Evolutionary conservation across 2,888 invertebrate species (phyloP).

Genomic region (Cosmopolites sordidus): DNA sequence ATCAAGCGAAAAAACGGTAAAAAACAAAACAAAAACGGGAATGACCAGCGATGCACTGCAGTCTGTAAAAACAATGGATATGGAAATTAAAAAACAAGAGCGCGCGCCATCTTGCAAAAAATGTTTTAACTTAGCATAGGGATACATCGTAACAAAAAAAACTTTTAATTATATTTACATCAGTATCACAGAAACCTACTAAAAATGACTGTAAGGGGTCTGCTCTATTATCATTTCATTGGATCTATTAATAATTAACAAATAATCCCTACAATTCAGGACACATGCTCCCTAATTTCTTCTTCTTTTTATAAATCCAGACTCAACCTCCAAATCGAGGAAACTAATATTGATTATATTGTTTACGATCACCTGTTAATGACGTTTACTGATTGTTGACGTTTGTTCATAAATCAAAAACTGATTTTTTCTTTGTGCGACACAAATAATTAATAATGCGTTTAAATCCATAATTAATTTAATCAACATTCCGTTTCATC

Average conservation of each 20-base stretch:
- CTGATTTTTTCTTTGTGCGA: too few species aligned
- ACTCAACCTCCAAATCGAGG: not conserved
- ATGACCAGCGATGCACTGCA: conserved; percentile 17
- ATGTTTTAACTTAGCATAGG: conserved; percentile 13
- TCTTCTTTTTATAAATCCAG: conserved; percentile 5
- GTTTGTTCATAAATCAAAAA: not conserved
- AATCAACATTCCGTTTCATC: too few species aligned
- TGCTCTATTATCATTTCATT: too few species aligned
- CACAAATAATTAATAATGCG: too few species aligned
- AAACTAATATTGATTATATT: not conserved
- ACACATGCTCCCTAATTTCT: too few species aligned
- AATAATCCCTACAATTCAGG: too few species aligned
- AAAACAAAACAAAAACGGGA: conserved; percentile 15
- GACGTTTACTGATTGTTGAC: conserved; percentile 4
- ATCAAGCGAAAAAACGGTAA: conserved; percentile 15
- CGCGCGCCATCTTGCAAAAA: conserved; percentile 33
- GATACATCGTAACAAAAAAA: too few species aligned
- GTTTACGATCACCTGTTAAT: not conserved
- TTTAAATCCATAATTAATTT: too few species aligned
- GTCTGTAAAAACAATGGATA: conserved; percentile 43
- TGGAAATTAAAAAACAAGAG: conserved; percentile 38
- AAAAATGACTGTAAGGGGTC: too few species aligned
- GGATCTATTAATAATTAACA: too few species aligned
- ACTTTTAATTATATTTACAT: too few species aligned
- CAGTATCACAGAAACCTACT: too few species aligned